A percentile compares a stretch with the other conserved stretches of the same genome.
Conservation (phyloP, 2,888 invertebrate genomes). For the Amblyjoppa proteus region DNA sequence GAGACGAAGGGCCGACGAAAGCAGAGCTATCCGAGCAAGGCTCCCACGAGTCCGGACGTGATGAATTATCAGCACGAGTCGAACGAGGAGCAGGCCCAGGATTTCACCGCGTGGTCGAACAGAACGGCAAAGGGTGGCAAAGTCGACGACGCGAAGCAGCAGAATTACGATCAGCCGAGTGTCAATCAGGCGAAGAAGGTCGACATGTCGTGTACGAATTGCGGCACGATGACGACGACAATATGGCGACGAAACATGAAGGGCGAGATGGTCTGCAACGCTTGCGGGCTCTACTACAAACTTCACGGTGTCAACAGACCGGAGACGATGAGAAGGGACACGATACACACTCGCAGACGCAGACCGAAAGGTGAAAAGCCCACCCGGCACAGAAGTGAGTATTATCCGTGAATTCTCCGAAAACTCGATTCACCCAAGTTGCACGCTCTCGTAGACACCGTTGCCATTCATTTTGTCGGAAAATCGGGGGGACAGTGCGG, state of each 20-base stretch:
- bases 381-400: conserved; percentile 83
- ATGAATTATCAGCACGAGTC: conserved; percentile 81
- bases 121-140: conserved; percentile 76
- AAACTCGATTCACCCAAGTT: background rate
- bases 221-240: conserved; percentile 98
- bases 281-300: conserved; percentile 99
- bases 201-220: conserved; percentile 97
- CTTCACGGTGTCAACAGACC: conserved; percentile 97
- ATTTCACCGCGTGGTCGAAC: conserved; percentile 83
- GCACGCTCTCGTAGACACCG: too few species aligned
- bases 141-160: conserved; percentile 74
- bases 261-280: conserved; percentile 99
- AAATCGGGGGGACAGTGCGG: too few species aligned
- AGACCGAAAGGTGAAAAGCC: conserved; percentile 91
- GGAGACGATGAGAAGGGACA: conserved; percentile 97
- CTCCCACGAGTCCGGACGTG: conserved; percentile 84
- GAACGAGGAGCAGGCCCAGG: conserved; percentile 82
- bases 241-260: conserved; percentile 98
- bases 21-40: conserved; percentile 92
- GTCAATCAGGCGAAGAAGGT: conserved; percentile 85
- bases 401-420: background rate
- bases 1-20: conserved; percentile 91
- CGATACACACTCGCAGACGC: conserved; percentile 96
- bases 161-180: conserved; percentile 80
- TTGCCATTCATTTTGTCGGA: too few species aligned